phyloP scores from a whole-genome alignment of 2,888 invertebrate species.

The Antheraea assamensis region DNA sequence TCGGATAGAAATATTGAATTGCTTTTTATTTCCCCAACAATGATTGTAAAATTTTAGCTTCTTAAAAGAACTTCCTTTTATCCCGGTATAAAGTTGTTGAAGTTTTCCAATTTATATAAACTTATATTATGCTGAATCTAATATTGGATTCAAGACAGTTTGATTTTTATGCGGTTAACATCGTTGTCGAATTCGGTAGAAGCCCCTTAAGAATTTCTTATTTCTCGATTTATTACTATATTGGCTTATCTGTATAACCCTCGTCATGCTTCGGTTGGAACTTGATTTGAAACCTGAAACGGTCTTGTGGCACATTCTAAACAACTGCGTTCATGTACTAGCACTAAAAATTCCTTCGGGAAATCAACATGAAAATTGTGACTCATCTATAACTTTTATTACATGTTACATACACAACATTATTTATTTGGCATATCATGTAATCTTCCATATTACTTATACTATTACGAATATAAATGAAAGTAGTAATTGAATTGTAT shows the following conservation, averaged over 20 bases:
- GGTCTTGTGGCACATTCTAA: slow-evolving; percentile 53
- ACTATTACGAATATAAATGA: too few species aligned
- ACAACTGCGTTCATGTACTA: slow-evolving; percentile 56
- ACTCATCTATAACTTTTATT: slow-evolving; percentile 48
- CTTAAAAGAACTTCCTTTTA: slow-evolving; percentile 25
- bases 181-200: slow-evolving; percentile 43
- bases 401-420: neutral
- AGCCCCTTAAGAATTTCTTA: slow-evolving; percentile 55
- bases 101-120: slow-evolving; percentile 37
- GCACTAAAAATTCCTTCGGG: slow-evolving; percentile 52
- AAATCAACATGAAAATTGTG: slow-evolving; percentile 68
- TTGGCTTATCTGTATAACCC: slow-evolving; percentile 50
- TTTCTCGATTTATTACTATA: slow-evolving; percentile 56
- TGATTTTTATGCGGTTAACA: slow-evolving; percentile 41
- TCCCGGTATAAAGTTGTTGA: slow-evolving; percentile 24
- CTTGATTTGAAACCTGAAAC: slow-evolving; percentile 48
- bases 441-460: neutral
- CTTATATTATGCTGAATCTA: slow-evolving; percentile 40
- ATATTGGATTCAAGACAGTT: slow-evolving; percentile 42
- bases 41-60: slow-evolving; percentile 38
- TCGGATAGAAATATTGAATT: slow-evolving; percentile 43
- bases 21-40: slow-evolving; percentile 35
- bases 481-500: neutral
- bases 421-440: neutral
- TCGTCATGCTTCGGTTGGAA: slow-evolving; percentile 54